Conservation (phyloP, 2,113 vertebrate species). For the Odocoileus virginianus region DNA sequence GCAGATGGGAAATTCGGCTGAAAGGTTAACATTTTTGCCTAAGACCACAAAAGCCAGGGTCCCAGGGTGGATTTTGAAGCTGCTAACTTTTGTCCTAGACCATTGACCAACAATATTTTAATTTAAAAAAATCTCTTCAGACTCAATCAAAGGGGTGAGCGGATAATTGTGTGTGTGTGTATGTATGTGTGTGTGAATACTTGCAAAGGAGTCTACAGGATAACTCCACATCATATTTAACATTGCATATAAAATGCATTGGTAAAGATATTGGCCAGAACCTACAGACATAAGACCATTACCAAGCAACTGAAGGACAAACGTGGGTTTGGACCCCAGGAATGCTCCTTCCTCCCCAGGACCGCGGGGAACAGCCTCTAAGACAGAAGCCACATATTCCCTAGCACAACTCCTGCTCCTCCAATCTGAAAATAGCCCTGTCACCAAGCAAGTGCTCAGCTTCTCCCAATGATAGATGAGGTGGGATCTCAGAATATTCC, state of each 20-base stretch:
- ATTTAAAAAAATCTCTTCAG: conserved; percentile 1
- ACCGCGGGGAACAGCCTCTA: neutral
- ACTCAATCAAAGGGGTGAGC: neutral
- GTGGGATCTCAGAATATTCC: neutral
- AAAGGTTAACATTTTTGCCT: neutral
- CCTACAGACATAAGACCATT: neutral
- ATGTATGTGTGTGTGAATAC: too few relatives aligned
- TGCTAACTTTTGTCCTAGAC: neutral
- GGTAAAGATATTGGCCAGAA: neutral
- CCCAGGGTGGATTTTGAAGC: neutral
- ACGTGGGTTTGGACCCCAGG: too few relatives aligned
- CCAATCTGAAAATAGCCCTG: neutral
- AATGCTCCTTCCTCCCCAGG: too few relatives aligned
- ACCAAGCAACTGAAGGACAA: neutral
- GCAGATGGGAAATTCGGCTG: neutral
- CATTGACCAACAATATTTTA: neutral
- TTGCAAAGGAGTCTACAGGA: neutral
- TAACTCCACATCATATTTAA: neutral
- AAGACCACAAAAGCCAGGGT: neutral
- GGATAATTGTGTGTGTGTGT: neutral
- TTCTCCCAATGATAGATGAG: neutral
- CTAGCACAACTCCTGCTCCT: neutral
- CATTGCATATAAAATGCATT: neutral
- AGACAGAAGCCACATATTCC: neutral
- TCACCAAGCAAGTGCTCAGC: neutral